Evolutionary conservation across 2,113 vertebrate genomes (phyloP), one percentile per base, ranked within the genome.

Genomic region (Poecilia latipinna): DNA sequence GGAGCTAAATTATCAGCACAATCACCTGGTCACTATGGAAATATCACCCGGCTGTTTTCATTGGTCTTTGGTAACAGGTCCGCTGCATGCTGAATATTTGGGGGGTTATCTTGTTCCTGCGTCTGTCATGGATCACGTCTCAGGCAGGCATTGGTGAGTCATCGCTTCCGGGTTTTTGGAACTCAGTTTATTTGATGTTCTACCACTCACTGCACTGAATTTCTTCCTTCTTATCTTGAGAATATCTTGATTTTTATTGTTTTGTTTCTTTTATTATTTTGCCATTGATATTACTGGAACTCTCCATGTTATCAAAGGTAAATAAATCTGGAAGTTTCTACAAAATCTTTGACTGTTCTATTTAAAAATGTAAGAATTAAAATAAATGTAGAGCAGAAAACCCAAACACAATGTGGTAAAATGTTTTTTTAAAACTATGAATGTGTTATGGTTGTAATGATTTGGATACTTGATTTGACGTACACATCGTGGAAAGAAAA

Each of bases 31-130:
- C 15, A 48, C 13, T 17, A 13, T 17, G 8, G 15, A 26, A 67
- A 48, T 3, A 13, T 72, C n/a, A 54, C 12, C 48, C 1, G 39
- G 28, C 22, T 68, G 11, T 4, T 61, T 28, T 62, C 2, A 32
- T 1, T 60, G 5, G 5, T 33, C 26, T 44, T 57, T 63, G 61
- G 24, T 68, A 61, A 31, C 80, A 95, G 94, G 74, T 95, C 32
- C 92, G 91, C 17, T 95, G 92, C 70, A 94, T 96, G 93, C 73
- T 95, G 63, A 95, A 93, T 33, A 95, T 93, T 39, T 94, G 91
- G 94, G 93, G 94, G 1, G 88, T 95, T 33, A 92, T 95, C 78
- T 77, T 96, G 35, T 95, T 92, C 37, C 89, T 96, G 26, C 76
- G 86, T 24, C 78, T 96, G 74, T 88, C 94, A 3, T 93, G 87